Conservation (phyloP, 2,113 vertebrate genomes). For the Passer montanus region DNA sequence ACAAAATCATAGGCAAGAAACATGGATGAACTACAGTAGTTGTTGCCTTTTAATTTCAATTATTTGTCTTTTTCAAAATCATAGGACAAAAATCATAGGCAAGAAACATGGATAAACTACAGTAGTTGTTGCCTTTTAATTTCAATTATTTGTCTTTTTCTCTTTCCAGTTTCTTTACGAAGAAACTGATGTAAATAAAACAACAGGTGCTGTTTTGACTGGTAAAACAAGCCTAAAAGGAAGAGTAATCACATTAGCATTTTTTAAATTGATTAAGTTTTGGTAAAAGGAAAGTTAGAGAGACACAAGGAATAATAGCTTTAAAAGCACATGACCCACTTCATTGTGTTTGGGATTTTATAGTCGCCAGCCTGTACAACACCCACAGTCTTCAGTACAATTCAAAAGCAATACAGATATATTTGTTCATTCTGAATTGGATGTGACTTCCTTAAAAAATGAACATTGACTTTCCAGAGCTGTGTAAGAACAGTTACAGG, state of each 20-base stretch:
- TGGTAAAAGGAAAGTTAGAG: neutral
- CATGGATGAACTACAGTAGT: neutral
- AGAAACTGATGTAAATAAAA: neutral
- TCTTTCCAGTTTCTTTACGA: neutral
- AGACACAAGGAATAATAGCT: neutral
- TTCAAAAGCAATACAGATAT: neutral
- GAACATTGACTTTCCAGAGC: neutral
- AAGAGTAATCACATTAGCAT: neutral
- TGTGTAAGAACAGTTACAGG: neutral
- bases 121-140: neutral
- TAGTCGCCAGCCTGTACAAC: neutral
- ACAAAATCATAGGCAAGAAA: neutral
- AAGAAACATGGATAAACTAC: neutral
- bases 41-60: constrained; percentile 12
- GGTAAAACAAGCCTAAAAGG: neutral
- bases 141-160: neutral
- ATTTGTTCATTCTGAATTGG: neutral
- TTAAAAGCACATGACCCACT: neutral
- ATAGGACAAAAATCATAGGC: neutral
- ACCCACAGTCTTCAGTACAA: neutral
- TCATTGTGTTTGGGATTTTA: neutral
- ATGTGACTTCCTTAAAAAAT: neutral
- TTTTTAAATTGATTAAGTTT: neutral
- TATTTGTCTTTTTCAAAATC: neutral
- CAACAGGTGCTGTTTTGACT: neutral